These are phyloP conservation scores for Ispidina lecontei DNA, from an alignment of 2,797 vertebrate species.

Conservation along the genomic window DNA sequence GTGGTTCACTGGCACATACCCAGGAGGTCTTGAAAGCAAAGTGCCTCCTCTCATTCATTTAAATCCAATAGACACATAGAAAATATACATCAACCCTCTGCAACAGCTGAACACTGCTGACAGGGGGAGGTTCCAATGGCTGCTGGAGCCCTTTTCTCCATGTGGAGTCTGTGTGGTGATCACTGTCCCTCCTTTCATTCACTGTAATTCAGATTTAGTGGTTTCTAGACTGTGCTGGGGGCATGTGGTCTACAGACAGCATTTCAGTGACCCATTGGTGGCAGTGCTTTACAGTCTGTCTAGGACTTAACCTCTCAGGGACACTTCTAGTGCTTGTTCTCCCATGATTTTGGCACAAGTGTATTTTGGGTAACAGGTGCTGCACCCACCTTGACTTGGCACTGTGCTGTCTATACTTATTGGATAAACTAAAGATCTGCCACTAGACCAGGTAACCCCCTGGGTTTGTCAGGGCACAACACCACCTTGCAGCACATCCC, in stretches of 20 bases:
- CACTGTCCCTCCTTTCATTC: not conserved
- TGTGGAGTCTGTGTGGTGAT: not conserved
- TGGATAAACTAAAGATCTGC: not conserved
- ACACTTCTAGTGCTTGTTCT: not conserved
- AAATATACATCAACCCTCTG: not conserved
- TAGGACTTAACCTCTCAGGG: not conserved
- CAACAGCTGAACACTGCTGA: not conserved
- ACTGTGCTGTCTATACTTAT: not conserved
- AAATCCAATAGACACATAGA: not conserved
- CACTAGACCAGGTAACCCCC: not conserved
- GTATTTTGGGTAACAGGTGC: not conserved
- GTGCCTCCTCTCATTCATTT: not conserved
- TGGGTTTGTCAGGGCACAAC: not conserved
- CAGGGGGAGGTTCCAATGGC: not conserved
- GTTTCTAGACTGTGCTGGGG: not conserved
- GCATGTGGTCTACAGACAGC: not conserved
- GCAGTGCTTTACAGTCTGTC: not conserved
- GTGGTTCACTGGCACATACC: not conserved
- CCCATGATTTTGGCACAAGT: not conserved
- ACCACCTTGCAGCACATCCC: not conserved
- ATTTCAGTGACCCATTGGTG: not conserved
- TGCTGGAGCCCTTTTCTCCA: rapidly evolving
- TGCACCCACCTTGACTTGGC: not conserved
- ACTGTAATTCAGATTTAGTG: not conserved
- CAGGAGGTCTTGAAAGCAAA: not conserved